A percentile compares a stretch with the other conserved stretches of the same genome.
Evolutionary conservation across 2,113 vertebrate genomes (phyloP).

Genomic region (Daphoenositta chrysoptera): DNA sequence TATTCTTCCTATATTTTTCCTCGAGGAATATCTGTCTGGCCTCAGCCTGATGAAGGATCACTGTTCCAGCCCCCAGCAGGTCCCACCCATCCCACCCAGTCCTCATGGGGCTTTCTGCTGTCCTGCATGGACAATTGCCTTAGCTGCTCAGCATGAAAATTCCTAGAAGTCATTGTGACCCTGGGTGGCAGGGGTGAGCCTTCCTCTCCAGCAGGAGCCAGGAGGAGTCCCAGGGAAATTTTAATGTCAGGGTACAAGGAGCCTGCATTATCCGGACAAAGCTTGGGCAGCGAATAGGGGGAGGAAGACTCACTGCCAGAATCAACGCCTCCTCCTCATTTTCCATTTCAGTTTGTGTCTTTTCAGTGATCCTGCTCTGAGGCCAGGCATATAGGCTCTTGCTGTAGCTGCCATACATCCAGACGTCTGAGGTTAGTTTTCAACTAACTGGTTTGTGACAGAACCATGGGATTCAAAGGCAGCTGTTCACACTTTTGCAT

Average conservation of each 20-base stretch:
- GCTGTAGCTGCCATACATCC: not conserved
- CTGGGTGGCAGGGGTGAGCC: accelerated
- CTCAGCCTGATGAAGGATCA: not conserved
- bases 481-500: not conserved
- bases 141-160: not conserved
- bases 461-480: not conserved
- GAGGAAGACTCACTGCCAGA: accelerated
- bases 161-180: not conserved
- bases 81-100: not conserved
- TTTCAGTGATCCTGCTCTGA: not conserved
- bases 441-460: not conserved
- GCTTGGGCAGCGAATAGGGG: accelerated
- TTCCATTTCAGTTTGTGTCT: not conserved
- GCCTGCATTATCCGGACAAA: accelerated
- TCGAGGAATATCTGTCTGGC: not conserved
- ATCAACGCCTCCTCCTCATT: not conserved
- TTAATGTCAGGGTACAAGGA: not conserved
- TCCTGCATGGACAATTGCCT: not conserved
- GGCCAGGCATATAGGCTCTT: not conserved
- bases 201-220: not conserved
- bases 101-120: not conserved
- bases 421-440: not conserved
- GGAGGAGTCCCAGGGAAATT: accelerated
- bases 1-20: too few species aligned
- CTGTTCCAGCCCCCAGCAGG: not conserved